Conservation (phyloP, 1,140 invertebrate species). For the Planococcus citri region DNA sequence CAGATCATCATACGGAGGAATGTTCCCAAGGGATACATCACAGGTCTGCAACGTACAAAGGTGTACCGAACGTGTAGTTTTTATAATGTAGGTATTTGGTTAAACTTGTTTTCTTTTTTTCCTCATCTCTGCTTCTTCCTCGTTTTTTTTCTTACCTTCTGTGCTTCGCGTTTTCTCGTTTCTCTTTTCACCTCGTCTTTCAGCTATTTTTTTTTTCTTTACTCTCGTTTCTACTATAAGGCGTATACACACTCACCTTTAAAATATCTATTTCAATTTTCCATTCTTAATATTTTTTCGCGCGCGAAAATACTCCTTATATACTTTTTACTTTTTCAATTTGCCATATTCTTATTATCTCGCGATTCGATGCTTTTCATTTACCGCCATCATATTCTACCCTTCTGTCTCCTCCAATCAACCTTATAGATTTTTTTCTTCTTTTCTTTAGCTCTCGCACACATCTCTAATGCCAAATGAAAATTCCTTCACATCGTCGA, state of each 20-base stretch:
- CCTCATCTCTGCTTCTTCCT: neutral
- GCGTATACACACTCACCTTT: neutral
- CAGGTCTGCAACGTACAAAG: neutral
- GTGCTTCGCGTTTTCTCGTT: no score
- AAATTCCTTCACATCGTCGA: no score
- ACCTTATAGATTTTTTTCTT: no score
- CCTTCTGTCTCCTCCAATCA: no score
- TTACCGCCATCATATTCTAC: no score
- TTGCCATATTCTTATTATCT: neutral
- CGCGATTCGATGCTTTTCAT: neutral
- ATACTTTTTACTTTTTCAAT: neutral
- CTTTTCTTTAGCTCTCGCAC: neutral
- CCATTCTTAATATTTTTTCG: neutral
- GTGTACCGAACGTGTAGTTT: conserved; percentile 1
- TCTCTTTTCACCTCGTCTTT: no score
- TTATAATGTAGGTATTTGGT: neutral
- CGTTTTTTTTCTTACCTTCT: neutral
- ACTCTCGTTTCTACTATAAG: no score
- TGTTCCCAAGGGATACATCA: conserved; percentile 14
- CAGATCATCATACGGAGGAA: conserved; percentile 4
- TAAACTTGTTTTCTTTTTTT: neutral
- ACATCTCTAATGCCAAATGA: neutral
- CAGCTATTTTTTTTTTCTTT: no score
- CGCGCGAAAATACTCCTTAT: neutral
- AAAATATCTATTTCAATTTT: conserved; percentile 8